phyloP scores from a whole-genome alignment of 2,113 vertebrate genomes.

The Oxyura jamaicensis region DNA sequence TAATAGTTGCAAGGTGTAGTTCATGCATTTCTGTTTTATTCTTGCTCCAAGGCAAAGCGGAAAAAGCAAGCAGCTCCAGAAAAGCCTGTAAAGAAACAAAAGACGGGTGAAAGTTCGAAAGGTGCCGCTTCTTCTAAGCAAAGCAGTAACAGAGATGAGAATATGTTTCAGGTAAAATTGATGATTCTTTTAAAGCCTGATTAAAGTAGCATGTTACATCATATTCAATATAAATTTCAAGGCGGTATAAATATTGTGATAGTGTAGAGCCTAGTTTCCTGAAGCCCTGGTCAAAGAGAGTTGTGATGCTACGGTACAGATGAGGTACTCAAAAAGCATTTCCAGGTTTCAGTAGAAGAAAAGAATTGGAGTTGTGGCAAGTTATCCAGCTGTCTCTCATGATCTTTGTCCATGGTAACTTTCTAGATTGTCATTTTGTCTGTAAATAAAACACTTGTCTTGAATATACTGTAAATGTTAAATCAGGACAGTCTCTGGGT shows the following conservation, averaged over 20 bases:
- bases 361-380: not conserved
- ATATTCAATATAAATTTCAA: not conserved
- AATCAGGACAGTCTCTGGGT: not conserved
- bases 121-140: conserved; percentile 87
- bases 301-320: fast-evolving
- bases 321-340: not conserved
- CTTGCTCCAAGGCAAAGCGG: conserved; percentile 84
- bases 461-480: not conserved
- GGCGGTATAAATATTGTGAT: not conserved
- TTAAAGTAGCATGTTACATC: not conserved
- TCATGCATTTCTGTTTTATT: not conserved
- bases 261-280: not conserved
- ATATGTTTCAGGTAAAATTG: conserved; percentile 93
- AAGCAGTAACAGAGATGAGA: conserved; percentile 84
- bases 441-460: not conserved
- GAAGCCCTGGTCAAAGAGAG: not conserved
- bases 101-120: conserved; percentile 91
- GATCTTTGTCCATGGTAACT: not conserved
- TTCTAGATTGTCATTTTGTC: not conserved
- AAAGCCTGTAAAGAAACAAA: conserved; percentile 91
- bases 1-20: not conserved
- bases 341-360: not conserved
- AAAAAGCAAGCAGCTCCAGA: conserved; percentile 88
- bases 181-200: not conserved
- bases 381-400: not conserved